Evolutionary conservation across 2,888 invertebrate genomes (phyloP).

Genomic region (Zhuqinia jingwanae): DNA sequence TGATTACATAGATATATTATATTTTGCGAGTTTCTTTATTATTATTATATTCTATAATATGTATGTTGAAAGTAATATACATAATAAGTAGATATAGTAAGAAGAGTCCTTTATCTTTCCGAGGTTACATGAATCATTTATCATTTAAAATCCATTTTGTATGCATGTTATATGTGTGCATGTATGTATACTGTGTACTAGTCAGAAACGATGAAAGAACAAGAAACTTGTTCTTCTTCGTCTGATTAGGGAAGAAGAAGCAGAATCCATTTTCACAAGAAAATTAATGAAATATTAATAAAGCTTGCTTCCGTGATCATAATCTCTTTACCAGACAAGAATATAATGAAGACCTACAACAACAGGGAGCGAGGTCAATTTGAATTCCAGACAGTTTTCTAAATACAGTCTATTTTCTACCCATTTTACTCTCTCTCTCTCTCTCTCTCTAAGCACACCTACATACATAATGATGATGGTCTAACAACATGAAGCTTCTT

Average conservation of each 20-base stretch:
- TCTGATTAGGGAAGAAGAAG: not conserved
- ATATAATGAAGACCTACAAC: conserved; percentile 45
- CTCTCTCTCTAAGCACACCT: too few relatives aligned
- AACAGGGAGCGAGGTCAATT: conserved; percentile 49
- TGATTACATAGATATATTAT: conserved; percentile 19
- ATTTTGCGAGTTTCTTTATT: too few relatives aligned
- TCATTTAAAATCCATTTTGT: too few relatives aligned
- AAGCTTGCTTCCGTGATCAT: conserved; percentile 44
- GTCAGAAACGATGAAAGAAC: conserved; percentile 24
- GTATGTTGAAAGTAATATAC: not conserved
- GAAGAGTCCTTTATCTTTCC: too few relatives aligned
- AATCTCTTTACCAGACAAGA: conserved; percentile 16
- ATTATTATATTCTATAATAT: conserved; percentile 2
- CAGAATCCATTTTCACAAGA: conserved; percentile 16
- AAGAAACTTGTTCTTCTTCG: conserved; percentile 17
- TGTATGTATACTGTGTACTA: too few relatives aligned
- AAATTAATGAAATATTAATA: conserved; percentile 63
- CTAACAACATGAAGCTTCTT: not conserved
- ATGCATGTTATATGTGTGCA: too few relatives aligned
- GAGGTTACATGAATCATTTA: too few relatives aligned
- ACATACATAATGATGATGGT: too few relatives aligned
- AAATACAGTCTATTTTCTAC: conserved; percentile 16
- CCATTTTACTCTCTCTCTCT: conserved; percentile 9
- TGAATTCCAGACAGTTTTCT: conserved; percentile 30
- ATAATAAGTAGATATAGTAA: too few relatives aligned